These are phyloP conservation scores for Ibidorhyncha struthersii DNA, from an alignment of 2,113 vertebrate species.

Conservation along the genomic window DNA sequence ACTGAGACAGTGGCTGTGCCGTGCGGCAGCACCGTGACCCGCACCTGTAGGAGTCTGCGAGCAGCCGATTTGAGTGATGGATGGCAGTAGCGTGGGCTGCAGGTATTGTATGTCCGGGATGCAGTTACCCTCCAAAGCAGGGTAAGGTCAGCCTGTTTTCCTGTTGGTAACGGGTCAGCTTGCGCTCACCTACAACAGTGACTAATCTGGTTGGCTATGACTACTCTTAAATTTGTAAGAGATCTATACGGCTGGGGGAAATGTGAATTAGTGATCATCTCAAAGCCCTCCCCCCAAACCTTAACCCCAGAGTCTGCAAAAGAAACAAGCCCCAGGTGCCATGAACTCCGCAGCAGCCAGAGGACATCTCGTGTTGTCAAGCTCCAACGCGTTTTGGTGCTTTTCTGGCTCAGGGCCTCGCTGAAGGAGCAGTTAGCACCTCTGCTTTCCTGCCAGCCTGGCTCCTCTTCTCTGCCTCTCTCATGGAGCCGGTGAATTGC, in stretches of 20 bases:
- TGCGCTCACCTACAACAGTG: not conserved
- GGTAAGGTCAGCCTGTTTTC: not conserved
- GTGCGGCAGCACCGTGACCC: not conserved
- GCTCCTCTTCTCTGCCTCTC: not conserved
- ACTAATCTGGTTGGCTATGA: not conserved
- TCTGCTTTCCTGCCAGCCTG: not conserved
- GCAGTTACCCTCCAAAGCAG: not conserved
- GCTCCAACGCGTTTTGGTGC: not conserved
- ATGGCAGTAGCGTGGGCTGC: not conserved
- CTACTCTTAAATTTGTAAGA: not conserved
- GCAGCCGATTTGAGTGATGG: not conserved
- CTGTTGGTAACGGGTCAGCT: not conserved
- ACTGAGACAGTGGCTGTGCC: not conserved
- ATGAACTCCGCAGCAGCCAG: not conserved
- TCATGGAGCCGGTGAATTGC: not conserved
- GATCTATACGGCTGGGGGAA: not conserved
- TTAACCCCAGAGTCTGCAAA: not conserved
- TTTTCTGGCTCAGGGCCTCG: not conserved
- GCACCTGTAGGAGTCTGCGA: rapidly evolving
- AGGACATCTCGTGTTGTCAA: not conserved
- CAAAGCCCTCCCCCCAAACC: not conserved
- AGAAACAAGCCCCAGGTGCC: not conserved
- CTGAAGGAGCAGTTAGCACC: not conserved
- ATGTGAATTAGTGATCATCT: rapidly evolving
- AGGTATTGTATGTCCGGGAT: not conserved